phyloP scores from a whole-genome alignment of 2,888 invertebrate genomes.

The Lasius fuliginosus region DNA sequence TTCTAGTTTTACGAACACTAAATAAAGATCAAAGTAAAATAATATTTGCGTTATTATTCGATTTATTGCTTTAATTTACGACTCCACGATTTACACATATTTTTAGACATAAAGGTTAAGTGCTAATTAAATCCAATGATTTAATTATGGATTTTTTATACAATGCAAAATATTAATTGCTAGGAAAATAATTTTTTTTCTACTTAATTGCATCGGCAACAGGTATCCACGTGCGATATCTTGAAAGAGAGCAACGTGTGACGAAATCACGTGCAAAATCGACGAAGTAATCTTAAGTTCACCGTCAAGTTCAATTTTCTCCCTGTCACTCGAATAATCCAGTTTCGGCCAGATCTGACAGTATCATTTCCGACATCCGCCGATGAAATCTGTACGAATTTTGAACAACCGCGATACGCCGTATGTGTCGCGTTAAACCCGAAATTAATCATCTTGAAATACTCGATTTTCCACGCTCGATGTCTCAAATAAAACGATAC shows the following conservation, averaged over 20 bases:
- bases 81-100: not conserved
- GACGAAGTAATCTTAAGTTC: not conserved
- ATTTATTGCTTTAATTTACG: not conserved
- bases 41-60: not conserved
- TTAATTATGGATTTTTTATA: constrained; percentile 15
- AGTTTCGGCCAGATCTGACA: not conserved
- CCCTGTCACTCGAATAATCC: constrained; percentile 35
- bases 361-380: constrained; percentile 52
- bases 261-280: constrained; percentile 25
- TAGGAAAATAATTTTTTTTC: not conserved
- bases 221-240: not conserved
- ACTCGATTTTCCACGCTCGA: constrained; percentile 38
- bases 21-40: not conserved
- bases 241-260: constrained; percentile 24
- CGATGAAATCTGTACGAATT: constrained; percentile 62
- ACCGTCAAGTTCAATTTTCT: constrained; percentile 33
- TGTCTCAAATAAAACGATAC: constrained; percentile 33
- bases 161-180: not conserved
- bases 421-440: constrained; percentile 28
- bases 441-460: constrained; percentile 48
- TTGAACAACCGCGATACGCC: constrained; percentile 50
- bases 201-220: not conserved
- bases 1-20: not conserved
- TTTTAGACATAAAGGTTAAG: not conserved
- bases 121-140: not conserved